Evolutionary conservation across 2,888 invertebrate genomes (phyloP), one percentile per base, ranked within the genome.

Genomic region (Caenorhabditis panamensis): DNA sequence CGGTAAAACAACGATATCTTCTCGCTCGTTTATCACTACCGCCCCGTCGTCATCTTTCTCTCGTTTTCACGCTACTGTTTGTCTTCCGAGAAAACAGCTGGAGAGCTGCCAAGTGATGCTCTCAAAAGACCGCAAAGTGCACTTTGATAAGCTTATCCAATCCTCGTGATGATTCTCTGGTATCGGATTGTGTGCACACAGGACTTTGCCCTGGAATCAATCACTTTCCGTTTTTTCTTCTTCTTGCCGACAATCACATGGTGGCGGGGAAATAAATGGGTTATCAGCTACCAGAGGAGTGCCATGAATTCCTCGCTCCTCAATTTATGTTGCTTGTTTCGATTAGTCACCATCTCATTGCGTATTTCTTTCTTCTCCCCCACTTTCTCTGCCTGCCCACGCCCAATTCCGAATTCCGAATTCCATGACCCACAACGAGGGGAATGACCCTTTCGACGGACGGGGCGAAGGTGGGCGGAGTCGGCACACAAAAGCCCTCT

Each of bases 1-100:
- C 9, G 26, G 64, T 73, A 53, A 64, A 66, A 63, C 66, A 66
- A 53, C 51, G 53, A 51, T 47, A 63, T 72, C 54, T 62, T 53
- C 22, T 58, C 37, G 8, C 20, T 22, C 22, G 20, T 49, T 56
- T 56, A 28, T 56, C 63, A 47, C 31, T 24, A 31, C 31, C 37
- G n/a, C 28, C n/a, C n/a, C n/a, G n/a, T n/a, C n/a, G n/a, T n/a
- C n/a, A n/a, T n/a, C n/a, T n/a, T n/a, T 56, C 72, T 54, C 64
- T 36, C 64, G 44, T 53, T 64, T 64, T 73, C 64, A 64, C 64
- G 58, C 66, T 51, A 56, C 51, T 73, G 53, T 73, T 73, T 73
- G 73, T 64, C 56, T 73, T 64, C 59, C 51, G 22, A 73, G 73
- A 73, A 73, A 73, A 73, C 73, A 73, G 73, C 73, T 73, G 73